A percentile compares a stretch with the other conserved stretches of the same genome.
Conservation (phyloP, 2,113 vertebrate species). For the Petrocephalus zakoni region DNA sequence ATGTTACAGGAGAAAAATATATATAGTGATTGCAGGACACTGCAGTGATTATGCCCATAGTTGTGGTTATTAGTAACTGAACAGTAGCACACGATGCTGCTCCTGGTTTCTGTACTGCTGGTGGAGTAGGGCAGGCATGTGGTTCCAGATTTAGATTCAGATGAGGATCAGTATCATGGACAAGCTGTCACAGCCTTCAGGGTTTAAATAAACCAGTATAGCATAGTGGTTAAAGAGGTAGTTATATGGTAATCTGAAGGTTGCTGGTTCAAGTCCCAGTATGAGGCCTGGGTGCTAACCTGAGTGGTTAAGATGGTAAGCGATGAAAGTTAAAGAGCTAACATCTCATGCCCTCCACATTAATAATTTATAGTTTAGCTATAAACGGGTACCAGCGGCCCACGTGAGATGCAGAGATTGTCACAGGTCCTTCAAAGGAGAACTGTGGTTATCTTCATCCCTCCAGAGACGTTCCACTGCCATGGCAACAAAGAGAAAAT, state of each 20-base stretch:
- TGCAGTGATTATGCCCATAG: background rate
- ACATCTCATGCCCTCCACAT: background rate
- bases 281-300: background rate
- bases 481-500: slow-evolving; percentile 26
- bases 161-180: background rate
- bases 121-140: background rate
- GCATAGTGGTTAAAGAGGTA: background rate
- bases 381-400: background rate
- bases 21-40: no score
- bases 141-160: background rate
- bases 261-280: background rate
- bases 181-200: background rate
- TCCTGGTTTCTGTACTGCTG: background rate
- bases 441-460: slow-evolving; percentile 31
- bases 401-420: background rate
- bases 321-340: background rate
- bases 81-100: background rate
- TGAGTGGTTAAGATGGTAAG: background rate
- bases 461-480: slow-evolving; percentile 13
- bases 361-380: background rate
- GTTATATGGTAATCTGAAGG: background rate
- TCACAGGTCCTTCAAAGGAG: slow-evolving; percentile 11
- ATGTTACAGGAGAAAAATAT: background rate
- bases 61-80: background rate
- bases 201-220: background rate